Percentiles rank a stretch among this genome's conserved stretches.
Evolutionary conservation across 1,140 invertebrate species (phyloP).

Genomic region (Neodiprion lecontei): DNA sequence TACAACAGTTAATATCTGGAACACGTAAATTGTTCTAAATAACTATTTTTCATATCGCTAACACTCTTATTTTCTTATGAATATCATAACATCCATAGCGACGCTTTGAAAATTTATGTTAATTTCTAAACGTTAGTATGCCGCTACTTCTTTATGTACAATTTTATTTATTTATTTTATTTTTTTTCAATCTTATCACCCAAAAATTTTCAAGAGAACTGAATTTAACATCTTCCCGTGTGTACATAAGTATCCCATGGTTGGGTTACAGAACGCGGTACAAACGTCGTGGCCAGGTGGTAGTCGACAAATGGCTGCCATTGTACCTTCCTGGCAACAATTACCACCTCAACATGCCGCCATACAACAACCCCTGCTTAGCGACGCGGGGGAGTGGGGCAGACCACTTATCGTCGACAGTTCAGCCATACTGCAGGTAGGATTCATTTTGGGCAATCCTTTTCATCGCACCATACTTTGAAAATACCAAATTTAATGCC

Average conservation of each 20-base stretch:
- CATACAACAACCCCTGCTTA: slow-evolving; percentile 73
- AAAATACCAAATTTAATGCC: neutral
- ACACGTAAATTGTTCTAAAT: too few species aligned
- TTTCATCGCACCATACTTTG: neutral
- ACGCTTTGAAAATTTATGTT: too few species aligned
- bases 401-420: slow-evolving; percentile 83
- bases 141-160: too few species aligned
- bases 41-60: too few species aligned
- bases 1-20: too few species aligned
- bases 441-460: slow-evolving; percentile 18
- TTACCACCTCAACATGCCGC: slow-evolving; percentile 75
- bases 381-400: slow-evolving; percentile 77
- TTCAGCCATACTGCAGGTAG: slow-evolving; percentile 72
- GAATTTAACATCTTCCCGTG: slow-evolving; percentile 10
- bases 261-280: slow-evolving; percentile 71
- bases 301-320: slow-evolving; percentile 80
- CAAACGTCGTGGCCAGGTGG: slow-evolving; percentile 83
- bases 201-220: too few species aligned
- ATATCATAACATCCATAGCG: too few species aligned
- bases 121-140: too few species aligned
- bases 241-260: slow-evolving; percentile 30
- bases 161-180: too few species aligned
- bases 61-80: too few species aligned
- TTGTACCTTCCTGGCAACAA: slow-evolving; percentile 90
- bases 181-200: too few species aligned